Conservation (phyloP, 1,140 invertebrate species). For the Aphidius ervi region DNA sequence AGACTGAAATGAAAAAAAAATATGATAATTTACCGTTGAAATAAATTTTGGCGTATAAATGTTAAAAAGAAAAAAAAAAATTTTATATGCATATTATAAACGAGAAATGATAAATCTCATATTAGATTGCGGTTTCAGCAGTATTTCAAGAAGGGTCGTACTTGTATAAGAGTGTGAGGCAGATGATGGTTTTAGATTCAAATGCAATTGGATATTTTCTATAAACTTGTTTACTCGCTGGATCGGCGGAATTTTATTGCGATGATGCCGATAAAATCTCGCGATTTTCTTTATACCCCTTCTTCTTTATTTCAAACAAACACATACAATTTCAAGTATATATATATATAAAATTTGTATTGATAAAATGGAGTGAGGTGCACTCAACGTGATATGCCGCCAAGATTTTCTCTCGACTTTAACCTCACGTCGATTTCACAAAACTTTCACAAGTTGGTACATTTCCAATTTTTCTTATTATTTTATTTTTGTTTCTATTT, state of each 20-base stretch:
- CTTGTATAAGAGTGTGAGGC: no score
- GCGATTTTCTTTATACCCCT: background rate
- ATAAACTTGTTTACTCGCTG: constrained; percentile 31
- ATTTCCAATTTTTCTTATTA: no score
- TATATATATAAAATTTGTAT: background rate
- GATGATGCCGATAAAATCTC: constrained; percentile 17
- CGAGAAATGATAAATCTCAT: constrained; percentile 18
- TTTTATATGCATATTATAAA: no score
- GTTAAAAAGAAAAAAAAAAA: no score
- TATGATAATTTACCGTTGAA: no score
- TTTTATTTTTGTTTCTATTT: no score
- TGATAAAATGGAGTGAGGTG: background rate
- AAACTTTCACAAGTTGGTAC: background rate
- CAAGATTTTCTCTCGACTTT: constrained; percentile 16
- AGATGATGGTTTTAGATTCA: no score
- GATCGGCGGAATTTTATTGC: constrained; percentile 28
- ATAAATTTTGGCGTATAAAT: no score
- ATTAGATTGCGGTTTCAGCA: constrained; percentile 20
- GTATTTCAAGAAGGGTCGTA: constrained; percentile 5
- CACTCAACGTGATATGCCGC: background rate
- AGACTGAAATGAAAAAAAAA: no score
- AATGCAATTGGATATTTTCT: constrained; percentile 21
- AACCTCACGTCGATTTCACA: constrained; percentile 5
- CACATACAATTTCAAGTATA: background rate
- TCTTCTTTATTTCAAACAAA: background rate